Base-by-base conservation (phyloP, 2,797 vertebrate genomes). In the Zenarchopterus dispar region DNA sequence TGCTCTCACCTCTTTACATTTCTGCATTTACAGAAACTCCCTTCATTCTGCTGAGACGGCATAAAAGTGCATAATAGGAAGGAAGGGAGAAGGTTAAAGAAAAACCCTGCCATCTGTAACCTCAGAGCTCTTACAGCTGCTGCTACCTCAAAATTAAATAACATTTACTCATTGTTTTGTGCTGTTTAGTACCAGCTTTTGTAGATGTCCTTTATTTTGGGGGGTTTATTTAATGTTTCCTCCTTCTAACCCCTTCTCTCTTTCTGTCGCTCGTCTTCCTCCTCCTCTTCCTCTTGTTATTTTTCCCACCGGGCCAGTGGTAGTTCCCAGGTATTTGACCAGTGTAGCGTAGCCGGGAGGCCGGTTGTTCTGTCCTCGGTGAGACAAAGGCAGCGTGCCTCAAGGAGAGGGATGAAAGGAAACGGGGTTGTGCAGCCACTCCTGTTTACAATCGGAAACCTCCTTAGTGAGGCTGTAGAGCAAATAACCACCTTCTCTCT, bases 31-130 rank as follows among this genome's bases (percentile, higher is more conserved):
- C 82, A 89, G 88, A 81, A 93, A 89, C 91, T 91, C 83, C 90
- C 82, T 82, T 78, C 83, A 67, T 91, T 91, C 81, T 94, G 95
- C 95, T 94, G 94, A 96, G 91, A 88, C 88, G 92, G 88, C 93
- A 92, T 82, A 90, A 94, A 89, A 91, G 90, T 90, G 89, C 75
- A 78, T 55, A 70, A 71, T 31, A 70, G 56, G 52, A 72, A 50
- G 55, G 43, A 60, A 23, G 78, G 23, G 78, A 75, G 60, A 51
- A 55, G 42, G 86, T 26, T 90, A 84, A 84, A 15, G 43, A 43
- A 61, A 70, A 52, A 48, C 9, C 13, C 21, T 44, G 54, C 61
- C 55, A 68, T 72, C 33, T 48, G 77, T 75, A 73, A 77, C 79
- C 62, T 73, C 73, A 36, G 15, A 55, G 64, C 23, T 77, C 44